These are phyloP conservation scores for Puma concolor DNA, from an alignment of 2,113 vertebrate genomes.

Conservation along the genomic window DNA sequence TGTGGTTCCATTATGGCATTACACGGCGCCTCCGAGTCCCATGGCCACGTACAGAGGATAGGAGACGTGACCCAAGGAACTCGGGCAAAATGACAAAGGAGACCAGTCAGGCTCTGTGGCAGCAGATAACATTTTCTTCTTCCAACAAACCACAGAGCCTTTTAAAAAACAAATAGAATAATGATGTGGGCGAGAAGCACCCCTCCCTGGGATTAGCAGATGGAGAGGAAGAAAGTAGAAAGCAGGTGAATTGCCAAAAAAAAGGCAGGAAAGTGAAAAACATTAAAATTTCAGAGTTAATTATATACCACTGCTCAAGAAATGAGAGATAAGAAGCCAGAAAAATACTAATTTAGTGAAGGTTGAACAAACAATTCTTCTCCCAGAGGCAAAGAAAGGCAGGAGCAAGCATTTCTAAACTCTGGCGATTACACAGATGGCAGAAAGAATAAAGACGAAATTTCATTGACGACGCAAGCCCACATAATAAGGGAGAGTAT, in stretches of 20 bases:
- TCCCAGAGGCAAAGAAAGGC: background rate
- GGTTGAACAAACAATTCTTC: constrained; percentile 51
- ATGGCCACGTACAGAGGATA: background rate
- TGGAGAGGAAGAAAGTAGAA: constrained; percentile 42
- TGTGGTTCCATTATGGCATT: constrained; percentile 64
- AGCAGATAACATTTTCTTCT: constrained; percentile 41
- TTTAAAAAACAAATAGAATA: constrained; percentile 52
- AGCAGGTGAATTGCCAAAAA: constrained; percentile 47
- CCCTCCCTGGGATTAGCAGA: background rate
- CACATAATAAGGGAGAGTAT: background rate
- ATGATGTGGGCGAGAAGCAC: constrained; percentile 16
- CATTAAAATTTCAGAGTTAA: constrained; percentile 4
- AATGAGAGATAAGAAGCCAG: constrained; percentile 29
- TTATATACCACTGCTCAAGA: background rate
- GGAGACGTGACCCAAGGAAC: background rate
- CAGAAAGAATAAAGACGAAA: constrained; percentile 20
- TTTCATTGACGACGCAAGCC: background rate
- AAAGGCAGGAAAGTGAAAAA: background rate
- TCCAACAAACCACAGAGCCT: background rate
- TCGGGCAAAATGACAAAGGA: constrained; percentile 10
- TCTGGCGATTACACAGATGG: constrained; percentile 43
- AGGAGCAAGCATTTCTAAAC: constrained; percentile 13
- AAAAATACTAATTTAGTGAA: constrained; percentile 54
- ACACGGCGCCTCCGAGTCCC: constrained; percentile 20
- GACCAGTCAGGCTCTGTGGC: background rate